Evolutionary conservation across 2,113 vertebrate genomes (phyloP), one percentile per base, ranked within the genome.

Genomic region (Channa argus): DNA sequence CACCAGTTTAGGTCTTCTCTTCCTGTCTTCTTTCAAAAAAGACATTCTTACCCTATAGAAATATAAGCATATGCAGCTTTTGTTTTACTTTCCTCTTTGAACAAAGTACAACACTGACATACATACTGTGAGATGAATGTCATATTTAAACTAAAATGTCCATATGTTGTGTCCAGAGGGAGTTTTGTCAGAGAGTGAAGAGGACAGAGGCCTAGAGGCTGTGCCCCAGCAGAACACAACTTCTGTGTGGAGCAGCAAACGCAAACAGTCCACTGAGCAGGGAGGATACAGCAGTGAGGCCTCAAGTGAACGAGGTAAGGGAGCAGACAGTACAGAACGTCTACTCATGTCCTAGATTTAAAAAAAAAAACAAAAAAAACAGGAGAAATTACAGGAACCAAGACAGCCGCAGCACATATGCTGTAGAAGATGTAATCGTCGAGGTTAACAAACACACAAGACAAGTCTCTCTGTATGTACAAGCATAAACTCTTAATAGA

Each of bases 151-250:
- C 56, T 13, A 4, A 14, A 53, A 63, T 51, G n/a, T 49, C 24
- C 9, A 2, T 71, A 33, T 87, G 33, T 70, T 71, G 79, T 93
- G 89, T 77, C 77, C 94, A 94, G 95, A 95, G 84, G 95, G 93
- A 77, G 96, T 94, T 56, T 94, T 95, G 74, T 97, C 96, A 72
- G 97, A 97, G 85, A 98, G 96, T 78, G 96, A 98, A 93, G 97
- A 97, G 81, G 97, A 98, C 80, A 95, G 93, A 91, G 95, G 93
- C 56, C 95, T 94, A 1, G 96, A 96, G 91, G 93, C 94, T 13
- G 91, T 88, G 83, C 89, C 88, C 66, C 95, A 95, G 59, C 78
- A 92, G 71, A 95, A 95, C 80, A 83, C 92, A 63, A 91, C 91
- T 58, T 96, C 94, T 49, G 52, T 90, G 59, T 97, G 96, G 96